These are phyloP conservation scores for Rhea americana DNA, from an alignment of 2,113 vertebrate genomes.

Conservation along the genomic window DNA sequence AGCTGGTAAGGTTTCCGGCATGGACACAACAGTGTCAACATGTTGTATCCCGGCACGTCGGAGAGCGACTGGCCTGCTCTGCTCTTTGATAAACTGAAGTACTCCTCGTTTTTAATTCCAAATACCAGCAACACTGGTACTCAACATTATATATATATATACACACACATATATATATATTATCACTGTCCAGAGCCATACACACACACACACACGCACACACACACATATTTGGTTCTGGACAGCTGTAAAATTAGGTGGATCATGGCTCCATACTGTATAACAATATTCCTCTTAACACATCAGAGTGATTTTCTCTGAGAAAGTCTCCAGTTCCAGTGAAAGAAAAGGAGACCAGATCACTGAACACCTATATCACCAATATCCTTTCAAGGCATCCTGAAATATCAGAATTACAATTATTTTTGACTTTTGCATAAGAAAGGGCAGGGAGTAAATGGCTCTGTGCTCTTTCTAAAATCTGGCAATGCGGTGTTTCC, in stretches of 20 bases:
- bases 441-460: not conserved
- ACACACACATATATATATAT: too few species aligned
- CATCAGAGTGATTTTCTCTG: not conserved
- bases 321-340: not conserved
- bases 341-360: not conserved
- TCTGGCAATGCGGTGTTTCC: not conserved
- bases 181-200: too few species aligned
- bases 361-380: not conserved
- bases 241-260: not conserved
- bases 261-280: not conserved
- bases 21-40: not conserved
- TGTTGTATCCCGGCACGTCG: not conserved
- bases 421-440: not conserved
- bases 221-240: not conserved
- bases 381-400: not conserved
- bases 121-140: not conserved
- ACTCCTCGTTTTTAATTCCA: conserved; percentile 3
- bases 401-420: not conserved
- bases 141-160: not conserved
- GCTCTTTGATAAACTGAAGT: not conserved
- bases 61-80: not conserved
- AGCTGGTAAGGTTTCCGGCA: not conserved
- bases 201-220: too few species aligned
- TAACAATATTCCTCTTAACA: not conserved
- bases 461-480: not conserved